Percentiles rank a stretch among this genome's conserved stretches.
Conservation (phyloP, 2,888 invertebrate species). For the Eupithecia exiguata region DNA sequence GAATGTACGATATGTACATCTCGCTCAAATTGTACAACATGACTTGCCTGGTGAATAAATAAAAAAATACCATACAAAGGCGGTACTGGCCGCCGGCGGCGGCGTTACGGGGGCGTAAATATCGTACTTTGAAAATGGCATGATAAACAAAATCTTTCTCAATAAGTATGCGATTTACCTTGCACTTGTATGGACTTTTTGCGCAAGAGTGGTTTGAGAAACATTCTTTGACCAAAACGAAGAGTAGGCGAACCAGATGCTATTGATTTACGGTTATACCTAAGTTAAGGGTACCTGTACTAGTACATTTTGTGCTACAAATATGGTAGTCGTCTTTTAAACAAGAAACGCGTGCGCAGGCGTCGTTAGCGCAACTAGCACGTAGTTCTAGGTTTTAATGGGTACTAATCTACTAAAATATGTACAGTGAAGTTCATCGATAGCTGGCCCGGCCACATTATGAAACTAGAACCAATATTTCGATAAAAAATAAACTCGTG, state of each 20-base stretch:
- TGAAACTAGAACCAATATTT: too few species aligned
- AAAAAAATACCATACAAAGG: too few species aligned
- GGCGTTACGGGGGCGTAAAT: too few species aligned
- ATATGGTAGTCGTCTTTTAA: background rate
- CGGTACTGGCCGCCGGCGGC: too few species aligned
- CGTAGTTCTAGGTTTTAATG: background rate
- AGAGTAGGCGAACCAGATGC: constrained; percentile 3
- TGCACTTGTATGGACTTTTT: background rate
- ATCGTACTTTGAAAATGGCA: background rate
- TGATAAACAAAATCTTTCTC: background rate
- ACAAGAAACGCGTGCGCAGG: background rate
- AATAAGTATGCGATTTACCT: background rate
- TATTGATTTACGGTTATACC: background rate
- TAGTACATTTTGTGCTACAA: background rate
- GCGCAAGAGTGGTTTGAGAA: background rate
- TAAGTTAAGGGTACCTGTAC: background rate
- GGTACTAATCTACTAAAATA: too few species aligned
- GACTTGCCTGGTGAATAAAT: too few species aligned
- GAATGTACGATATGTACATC: too few species aligned
- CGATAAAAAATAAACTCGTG: too few species aligned
- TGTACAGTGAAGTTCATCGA: too few species aligned
- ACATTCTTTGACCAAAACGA: constrained; percentile 2
- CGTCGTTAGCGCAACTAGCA: background rate
- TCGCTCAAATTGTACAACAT: too few species aligned
- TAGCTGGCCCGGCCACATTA: too few species aligned